Evolutionary conservation across 2,113 vertebrate genomes (phyloP), one percentile per base, ranked within the genome.

Genomic region (Plecturocebus donacophilus): DNA sequence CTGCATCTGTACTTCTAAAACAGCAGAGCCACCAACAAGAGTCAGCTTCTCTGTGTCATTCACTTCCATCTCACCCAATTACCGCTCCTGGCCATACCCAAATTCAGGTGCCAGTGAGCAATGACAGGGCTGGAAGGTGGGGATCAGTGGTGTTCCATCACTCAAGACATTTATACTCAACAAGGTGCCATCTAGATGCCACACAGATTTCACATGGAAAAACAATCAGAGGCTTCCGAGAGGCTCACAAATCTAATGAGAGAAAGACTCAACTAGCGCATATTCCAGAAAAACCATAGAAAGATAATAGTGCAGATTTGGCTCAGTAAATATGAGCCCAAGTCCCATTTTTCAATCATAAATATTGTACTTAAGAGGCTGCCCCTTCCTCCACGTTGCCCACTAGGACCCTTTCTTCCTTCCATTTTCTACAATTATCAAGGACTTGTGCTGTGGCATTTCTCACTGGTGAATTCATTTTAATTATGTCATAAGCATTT

Each of bases 141-240:
- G 52, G 35, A 17, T 6, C 3, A 0, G 19, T 6, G 1, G 1
- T 0, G 1, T 66, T 52, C 54, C 21, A 20, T 5, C n/a, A 30
- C 4, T 64, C 1, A 19, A 38, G 76, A 56, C n/a, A 61, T 25
- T 25, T 45, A 82, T 9, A 12, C 5, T 66, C 13, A 66, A 20
- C 49, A 4, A 66, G 68, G 6, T 21, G 45, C 79, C 6, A 0
- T 9, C n/a, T 56, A 79, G 77, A 76, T 54, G 71, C 5, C 35
- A 40, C 0, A 42, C 52, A 40, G 5, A 77, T 87, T 75, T 91
- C 82, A 93, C 87, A 87, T 40, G 0, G 11, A 35, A 56, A 35
- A 1, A 68, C 80, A 42, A 73, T 8, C 8, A n/a, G 16, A 30
- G 5, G 4, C 11, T 0, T 64, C 32, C n/a, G 23, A 68, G 45